Evolutionary conservation across 2,797 vertebrate species (phyloP), one percentile per base, ranked within the genome.

Genomic region (Sebastes melanostomus): DNA sequence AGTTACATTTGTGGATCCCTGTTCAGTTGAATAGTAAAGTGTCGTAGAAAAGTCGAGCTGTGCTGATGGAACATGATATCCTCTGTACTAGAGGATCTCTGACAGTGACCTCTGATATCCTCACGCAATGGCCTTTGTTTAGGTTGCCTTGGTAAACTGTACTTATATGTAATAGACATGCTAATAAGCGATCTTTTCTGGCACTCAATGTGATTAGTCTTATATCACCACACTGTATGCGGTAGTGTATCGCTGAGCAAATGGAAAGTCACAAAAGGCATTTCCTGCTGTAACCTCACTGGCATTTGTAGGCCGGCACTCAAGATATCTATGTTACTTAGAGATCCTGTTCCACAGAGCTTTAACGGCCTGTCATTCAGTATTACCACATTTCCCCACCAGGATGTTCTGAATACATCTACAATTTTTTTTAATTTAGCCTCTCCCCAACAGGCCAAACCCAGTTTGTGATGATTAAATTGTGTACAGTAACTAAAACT

Each of bases 201-300:
- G 36, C 61, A 27, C 30, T 84, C 55, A 4, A 3, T 87, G 58
- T 61, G 66, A 75, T 91, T 81, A 69, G 30, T 81, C 58, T 75
- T 78, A 69, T 67, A 50, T 61, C 38, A 52, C 66, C 59, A 52
- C 11, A 34, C 65, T 81, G 81, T 76, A 91, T 92, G 86, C 82
- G 87, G 82, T 85, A 77, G 87, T 85, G 86, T 87, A 90, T 92
- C 69, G 94, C 96, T 97, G 96, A 97, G 95, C 93, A 92, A 91
- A 95, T 95, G 96, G 97, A 97, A 97, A 96, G 91, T 91, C 88
- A 91, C 90, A 94, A 94, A 93, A 95, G 96, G 95, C 95, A 96
- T 96, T 96, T 97, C 95, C 94, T 96, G 93, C 94, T 88, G 91
- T 97, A 96, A 95, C 95, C 94, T 93, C 94, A 80, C 83, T 93